A percentile compares a stretch with the other conserved stretches of the same genome.
phyloP scores from a whole-genome alignment of 2,797 vertebrate species.

The Chelonia mydas region DNA sequence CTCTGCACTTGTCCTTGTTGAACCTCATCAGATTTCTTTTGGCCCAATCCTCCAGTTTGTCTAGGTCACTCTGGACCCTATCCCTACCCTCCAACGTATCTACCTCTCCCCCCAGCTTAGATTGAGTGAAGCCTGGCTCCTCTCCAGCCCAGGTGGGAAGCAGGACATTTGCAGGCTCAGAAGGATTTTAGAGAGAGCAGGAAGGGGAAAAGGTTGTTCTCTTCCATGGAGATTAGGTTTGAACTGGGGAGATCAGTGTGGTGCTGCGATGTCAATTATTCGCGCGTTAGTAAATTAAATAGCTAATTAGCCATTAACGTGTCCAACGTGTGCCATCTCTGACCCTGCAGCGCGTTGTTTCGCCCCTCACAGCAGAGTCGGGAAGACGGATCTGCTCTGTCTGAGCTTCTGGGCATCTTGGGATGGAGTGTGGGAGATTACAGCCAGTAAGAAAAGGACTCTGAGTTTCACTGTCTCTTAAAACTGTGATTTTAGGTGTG shows the following conservation, averaged over 20 bases:
- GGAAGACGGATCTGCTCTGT: constrained; percentile 28
- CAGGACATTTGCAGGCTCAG: constrained; percentile 46
- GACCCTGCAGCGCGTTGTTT: constrained; percentile 48
- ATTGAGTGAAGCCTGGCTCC: background rate
- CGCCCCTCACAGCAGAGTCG: constrained; percentile 9
- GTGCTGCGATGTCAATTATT: constrained; percentile 72
- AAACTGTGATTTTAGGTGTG: background rate
- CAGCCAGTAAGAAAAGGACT: accelerated
- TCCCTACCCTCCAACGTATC: too few species aligned
- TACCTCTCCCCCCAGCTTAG: too few species aligned
- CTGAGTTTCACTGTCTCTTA: background rate
- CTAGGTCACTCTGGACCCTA: too few species aligned
- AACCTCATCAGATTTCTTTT: too few species aligned
- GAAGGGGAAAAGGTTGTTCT: constrained; percentile 25
- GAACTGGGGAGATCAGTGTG: constrained; percentile 55
- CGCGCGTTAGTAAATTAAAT: constrained; percentile 78
- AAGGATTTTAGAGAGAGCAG: constrained; percentile 5
- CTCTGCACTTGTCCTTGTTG: too few species aligned
- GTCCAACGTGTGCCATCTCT: constrained; percentile 71
- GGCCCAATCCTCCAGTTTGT: too few species aligned
- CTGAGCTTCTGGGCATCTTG: background rate
- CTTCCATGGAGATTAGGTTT: constrained; percentile 33
- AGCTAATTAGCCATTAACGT: constrained; percentile 80
- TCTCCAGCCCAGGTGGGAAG: constrained; percentile 38
- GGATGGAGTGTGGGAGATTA: background rate